A percentile compares a stretch with the other conserved stretches of the same genome.
Evolutionary conservation across 2,888 invertebrate species (phyloP).

Genomic region (Drosophila longiperda): DNA sequence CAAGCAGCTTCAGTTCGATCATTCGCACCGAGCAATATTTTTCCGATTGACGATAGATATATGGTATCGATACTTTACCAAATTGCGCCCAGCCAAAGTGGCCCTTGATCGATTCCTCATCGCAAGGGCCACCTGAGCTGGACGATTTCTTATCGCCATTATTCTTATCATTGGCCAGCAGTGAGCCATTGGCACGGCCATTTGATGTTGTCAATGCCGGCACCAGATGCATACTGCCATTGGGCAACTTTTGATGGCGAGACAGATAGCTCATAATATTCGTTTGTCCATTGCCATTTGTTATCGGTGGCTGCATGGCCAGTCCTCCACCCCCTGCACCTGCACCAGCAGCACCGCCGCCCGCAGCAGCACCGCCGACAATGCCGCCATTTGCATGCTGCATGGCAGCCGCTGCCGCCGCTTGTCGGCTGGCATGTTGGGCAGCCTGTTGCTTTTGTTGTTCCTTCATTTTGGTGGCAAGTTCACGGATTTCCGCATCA

Average conservation of each 20-base stretch:
- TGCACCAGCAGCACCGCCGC: slow-evolving; percentile 26
- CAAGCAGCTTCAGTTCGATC: slow-evolving; percentile 95
- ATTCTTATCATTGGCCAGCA: slow-evolving; percentile 65
- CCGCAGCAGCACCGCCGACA: neutral
- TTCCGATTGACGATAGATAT: slow-evolving; percentile 92
- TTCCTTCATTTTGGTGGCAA: slow-evolving; percentile 95
- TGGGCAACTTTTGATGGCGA: slow-evolving; percentile 83
- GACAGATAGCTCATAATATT: slow-evolving; percentile 88
- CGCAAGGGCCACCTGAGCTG: slow-evolving; percentile 83
- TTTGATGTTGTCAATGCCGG: slow-evolving; percentile 56
- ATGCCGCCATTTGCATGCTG: slow-evolving; percentile 67
- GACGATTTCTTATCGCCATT: slow-evolving; percentile 39
- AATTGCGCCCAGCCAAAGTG: slow-evolving; percentile 96
- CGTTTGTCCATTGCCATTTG: slow-evolving; percentile 84
- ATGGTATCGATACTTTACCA: slow-evolving; percentile 94
- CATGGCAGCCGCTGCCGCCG: slow-evolving; percentile 44
- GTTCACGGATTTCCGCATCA: slow-evolving; percentile 94
- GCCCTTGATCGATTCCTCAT: slow-evolving; percentile 91
- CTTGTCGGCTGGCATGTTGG: slow-evolving; percentile 78
- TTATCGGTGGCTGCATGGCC: slow-evolving; percentile 68
- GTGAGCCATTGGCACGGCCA: slow-evolving; percentile 73
- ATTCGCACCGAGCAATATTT: slow-evolving; percentile 97
- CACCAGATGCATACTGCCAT: slow-evolving; percentile 71
- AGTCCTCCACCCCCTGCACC: slow-evolving; percentile 23
- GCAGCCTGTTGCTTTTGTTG: slow-evolving; percentile 88